These are phyloP conservation scores for Larimichthys crocea DNA, from an alignment of 2,113 vertebrate species.

Conservation along the genomic window DNA sequence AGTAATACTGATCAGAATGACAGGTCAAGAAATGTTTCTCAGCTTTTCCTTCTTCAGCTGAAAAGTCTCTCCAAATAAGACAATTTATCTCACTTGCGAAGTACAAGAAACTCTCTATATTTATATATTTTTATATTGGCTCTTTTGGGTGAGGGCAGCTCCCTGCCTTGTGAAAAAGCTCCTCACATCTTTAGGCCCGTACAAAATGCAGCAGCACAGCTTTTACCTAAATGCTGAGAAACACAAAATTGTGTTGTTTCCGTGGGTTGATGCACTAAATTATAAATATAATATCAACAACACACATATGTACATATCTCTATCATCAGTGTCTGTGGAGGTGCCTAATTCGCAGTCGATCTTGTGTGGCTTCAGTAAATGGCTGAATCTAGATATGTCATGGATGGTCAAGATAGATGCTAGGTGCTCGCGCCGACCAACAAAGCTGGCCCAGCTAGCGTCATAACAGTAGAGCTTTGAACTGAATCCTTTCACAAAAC, in stretches of 20 bases:
- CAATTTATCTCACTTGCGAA: constrained; percentile 32
- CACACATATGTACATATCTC: no score
- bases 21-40: constrained; percentile 28
- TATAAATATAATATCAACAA: no score
- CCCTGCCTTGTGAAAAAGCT: constrained; percentile 10
- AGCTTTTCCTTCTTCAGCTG: constrained; percentile 35
- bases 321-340: no score
- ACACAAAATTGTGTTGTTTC: constrained; percentile 48
- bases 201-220: constrained; percentile 57
- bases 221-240: constrained; percentile 44
- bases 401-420: no score
- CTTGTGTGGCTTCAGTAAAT: no score
- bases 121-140: constrained; percentile 1
- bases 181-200: constrained; percentile 26
- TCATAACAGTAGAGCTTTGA: neutral
- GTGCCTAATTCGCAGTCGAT: no score
- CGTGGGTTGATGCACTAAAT: no score
- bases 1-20: constrained; percentile 21
- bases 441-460: no score
- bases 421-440: no score
- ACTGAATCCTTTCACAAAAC: neutral
- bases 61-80: constrained; percentile 20
- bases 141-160: constrained; percentile 25
- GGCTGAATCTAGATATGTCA: no score
- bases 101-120: constrained; percentile 9